Percentiles rank a stretch among this genome's conserved stretches.
These are phyloP conservation scores for Dasypogon diadema DNA, from an alignment of 2,888 invertebrate species.

Conservation along the genomic window DNA sequence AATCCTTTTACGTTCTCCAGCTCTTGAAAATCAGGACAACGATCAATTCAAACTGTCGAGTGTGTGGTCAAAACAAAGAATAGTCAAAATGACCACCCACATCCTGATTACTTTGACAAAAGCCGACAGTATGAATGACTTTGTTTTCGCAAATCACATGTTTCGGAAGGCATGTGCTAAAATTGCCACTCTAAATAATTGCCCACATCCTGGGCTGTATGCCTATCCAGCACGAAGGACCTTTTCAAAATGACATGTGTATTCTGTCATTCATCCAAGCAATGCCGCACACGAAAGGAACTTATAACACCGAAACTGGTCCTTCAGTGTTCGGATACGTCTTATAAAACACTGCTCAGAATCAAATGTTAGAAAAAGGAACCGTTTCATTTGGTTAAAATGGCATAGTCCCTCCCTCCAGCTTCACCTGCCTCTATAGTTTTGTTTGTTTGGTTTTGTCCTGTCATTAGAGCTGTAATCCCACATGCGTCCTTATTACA, in stretches of 20 bases:
- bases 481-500: slow-evolving; percentile 52
- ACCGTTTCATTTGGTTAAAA: background rate
- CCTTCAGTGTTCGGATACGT: background rate
- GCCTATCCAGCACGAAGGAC: background rate
- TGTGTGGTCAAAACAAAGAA: background rate
- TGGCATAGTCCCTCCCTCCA: background rate
- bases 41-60: background rate
- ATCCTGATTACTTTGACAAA: background rate
- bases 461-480: slow-evolving; percentile 42
- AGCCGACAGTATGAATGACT: background rate
- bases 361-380: background rate
- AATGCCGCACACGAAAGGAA: background rate
- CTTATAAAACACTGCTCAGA: background rate
- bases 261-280: background rate
- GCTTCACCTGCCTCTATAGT: slow-evolving; percentile 4
- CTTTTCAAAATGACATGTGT: background rate
- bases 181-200: background rate
- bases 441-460: slow-evolving; percentile 29
- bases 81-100: background rate
- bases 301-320: background rate
- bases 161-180: background rate
- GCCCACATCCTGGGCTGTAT: too few relatives aligned
- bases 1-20: too few relatives aligned
- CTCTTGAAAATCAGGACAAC: too few relatives aligned
- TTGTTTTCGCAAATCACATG: background rate